These are phyloP conservation scores for Xylophagus ater DNA, from an alignment of 2,888 invertebrate species.

Conservation along the genomic window DNA sequence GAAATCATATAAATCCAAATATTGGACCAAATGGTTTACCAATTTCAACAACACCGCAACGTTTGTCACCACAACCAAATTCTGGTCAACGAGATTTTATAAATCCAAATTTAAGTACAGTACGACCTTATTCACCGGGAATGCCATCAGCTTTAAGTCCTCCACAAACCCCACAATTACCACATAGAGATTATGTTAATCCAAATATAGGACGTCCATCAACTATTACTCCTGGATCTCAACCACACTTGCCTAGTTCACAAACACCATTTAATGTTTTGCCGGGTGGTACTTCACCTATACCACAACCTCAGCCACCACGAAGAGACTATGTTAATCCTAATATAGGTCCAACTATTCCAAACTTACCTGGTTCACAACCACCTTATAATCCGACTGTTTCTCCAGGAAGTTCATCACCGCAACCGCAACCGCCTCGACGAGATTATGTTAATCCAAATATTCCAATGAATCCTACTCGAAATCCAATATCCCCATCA, in stretches of 20 bases:
- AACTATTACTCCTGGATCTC: not conserved
- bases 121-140: not conserved
- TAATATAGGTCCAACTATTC: conserved; percentile 3
- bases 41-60: not conserved
- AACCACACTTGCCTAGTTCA: not conserved
- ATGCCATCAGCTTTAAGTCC: not conserved
- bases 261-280: not conserved
- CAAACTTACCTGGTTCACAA: not conserved
- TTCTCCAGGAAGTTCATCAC: not conserved
- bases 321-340: conserved; percentile 7
- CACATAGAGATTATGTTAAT: conserved; percentile 12
- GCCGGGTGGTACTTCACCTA: not conserved
- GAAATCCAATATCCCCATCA: not conserved
- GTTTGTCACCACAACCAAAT: not conserved
- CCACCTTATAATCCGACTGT: not conserved
- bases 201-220: not conserved
- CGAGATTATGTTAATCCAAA: conserved; percentile 9
- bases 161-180: conserved; percentile 4
- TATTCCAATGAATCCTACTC: not conserved
- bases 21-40: conserved; percentile 1
- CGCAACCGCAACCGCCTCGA: not conserved
- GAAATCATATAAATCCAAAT: conserved; percentile 8
- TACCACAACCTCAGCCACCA: not conserved
- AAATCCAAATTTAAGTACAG: not conserved
- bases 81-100: conserved; percentile 2